Evolutionary conservation across 2,113 vertebrate genomes (phyloP), one percentile per base, ranked within the genome.

Genomic region (Blennius ocellaris): DNA sequence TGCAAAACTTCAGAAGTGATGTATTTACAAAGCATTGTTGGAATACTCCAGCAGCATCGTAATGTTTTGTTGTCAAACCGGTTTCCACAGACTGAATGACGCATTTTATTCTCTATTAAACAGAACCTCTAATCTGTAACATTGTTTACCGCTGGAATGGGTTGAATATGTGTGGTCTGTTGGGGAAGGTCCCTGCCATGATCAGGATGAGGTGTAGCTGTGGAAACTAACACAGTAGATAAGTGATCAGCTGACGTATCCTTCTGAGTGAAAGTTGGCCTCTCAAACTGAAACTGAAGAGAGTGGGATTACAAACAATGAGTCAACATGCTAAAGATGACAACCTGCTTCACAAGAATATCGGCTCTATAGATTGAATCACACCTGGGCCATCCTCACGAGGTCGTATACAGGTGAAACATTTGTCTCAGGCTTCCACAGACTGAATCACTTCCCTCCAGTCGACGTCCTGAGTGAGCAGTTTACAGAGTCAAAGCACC

Each of bases 261-360:
- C 21, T 30, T 30, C 21, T 30, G 21, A 30, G 21, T 30, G 21
- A 30, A 4, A 30, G 21, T 30, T 30, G 12, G 2, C 5, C n/a
- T n/a, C n/a, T 0, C 51, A 15, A 79, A 71, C 9, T 39, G 56
- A 76, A 78, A 71, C 36, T 62, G 40, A 44, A 76, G 61, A 52
- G 7, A 11, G 11, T 49, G 30, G 0, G 16, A 12, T 60, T 5
- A 11, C 14, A 3, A 2, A 3, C 65, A 12, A 12, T 5, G 21
- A 30, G 21, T 30, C 21, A 30, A 30, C 21, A 30, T 44, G 8
- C 11, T 15, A 7, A 48, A 48, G 15, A 41, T 6, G 9, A 41
- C 40, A 41, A 64, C 43, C 3, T 41, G 39, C 0, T 2, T 49
- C 55, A 51, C 66, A 49, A 53, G 39, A 56, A 54, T 48, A 39